Conservation (phyloP, 2,797 vertebrate genomes). For the Clarias pachynema region DNA sequence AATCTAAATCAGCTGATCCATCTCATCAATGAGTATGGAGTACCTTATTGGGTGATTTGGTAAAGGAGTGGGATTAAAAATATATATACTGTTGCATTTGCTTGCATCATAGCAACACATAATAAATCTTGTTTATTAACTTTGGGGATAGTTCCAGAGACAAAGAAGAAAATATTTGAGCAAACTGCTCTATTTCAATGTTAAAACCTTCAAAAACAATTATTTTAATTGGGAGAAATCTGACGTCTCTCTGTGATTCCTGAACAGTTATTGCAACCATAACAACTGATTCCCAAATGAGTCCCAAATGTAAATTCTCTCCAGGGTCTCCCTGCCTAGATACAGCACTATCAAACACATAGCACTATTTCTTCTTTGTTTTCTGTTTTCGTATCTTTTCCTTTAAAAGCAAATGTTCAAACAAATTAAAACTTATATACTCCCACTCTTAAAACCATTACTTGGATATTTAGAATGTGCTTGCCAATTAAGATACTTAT, state of each 20-base stretch:
- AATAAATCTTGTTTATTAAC: not conserved
- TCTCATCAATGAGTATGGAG: not conserved
- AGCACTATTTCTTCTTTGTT: not conserved
- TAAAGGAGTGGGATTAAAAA: not conserved
- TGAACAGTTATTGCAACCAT: not conserved
- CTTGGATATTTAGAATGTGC: not conserved
- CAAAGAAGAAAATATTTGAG: not conserved
- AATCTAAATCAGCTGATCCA: too few species aligned
- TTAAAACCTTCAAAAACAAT: not conserved
- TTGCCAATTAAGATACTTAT: not conserved
- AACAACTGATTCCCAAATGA: conserved; percentile 33
- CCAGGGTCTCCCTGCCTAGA: conserved; percentile 21
- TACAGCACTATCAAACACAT: conserved; percentile 50
- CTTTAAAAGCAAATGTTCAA: not conserved
- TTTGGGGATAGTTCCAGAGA: not conserved
- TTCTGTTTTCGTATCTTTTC: not conserved
- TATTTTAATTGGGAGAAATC: conserved; percentile 10
- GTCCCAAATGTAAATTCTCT: conserved; percentile 32
- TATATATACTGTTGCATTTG: too few species aligned
- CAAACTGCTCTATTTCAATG: not conserved
- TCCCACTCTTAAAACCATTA: not conserved
- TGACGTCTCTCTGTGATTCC: conserved; percentile 1
- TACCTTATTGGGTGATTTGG: not conserved
- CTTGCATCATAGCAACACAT: not conserved
- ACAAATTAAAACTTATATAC: not conserved